A percentile compares a stretch with the other conserved stretches of the same genome.
Conservation (phyloP, 2,888 invertebrate genomes). For the Aspidiotus destructor region DNA sequence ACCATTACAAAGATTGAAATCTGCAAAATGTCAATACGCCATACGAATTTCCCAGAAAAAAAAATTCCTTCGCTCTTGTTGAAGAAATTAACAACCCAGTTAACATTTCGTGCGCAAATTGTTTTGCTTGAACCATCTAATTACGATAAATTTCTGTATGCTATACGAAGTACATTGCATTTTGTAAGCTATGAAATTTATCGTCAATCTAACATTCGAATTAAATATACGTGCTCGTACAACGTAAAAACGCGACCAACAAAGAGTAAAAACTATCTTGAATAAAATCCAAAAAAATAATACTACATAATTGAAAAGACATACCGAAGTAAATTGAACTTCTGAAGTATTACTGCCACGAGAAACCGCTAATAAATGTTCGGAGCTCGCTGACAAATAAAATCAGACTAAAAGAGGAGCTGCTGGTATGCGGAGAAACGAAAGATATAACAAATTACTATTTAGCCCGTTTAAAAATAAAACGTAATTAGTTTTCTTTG, state of each 20-base stretch:
- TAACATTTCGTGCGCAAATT: too few relatives aligned
- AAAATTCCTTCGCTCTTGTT: too few relatives aligned
- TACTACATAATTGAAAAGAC: constrained; percentile 23
- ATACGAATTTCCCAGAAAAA: too few relatives aligned
- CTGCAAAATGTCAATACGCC: too few relatives aligned
- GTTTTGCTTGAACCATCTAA: too few relatives aligned
- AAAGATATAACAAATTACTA: constrained; percentile 26
- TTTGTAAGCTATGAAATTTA: too few relatives aligned
- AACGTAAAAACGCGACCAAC: neutral
- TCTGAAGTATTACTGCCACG: constrained; percentile 20
- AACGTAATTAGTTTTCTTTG: constrained; percentile 30
- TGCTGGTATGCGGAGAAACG: constrained; percentile 22
- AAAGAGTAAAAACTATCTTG: neutral
- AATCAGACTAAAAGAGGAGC: constrained; percentile 21
- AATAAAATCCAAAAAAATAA: constrained; percentile 8
- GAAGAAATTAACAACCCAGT: too few relatives aligned
- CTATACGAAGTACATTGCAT: too few relatives aligned
- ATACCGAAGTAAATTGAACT: constrained; percentile 29
- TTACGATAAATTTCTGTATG: too few relatives aligned
- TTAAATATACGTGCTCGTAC: too few relatives aligned
- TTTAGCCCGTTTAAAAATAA: constrained; percentile 30
- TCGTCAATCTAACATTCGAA: too few relatives aligned
- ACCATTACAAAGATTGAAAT: too few relatives aligned
- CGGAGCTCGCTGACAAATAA: neutral
- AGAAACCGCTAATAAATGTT: constrained; percentile 19